Evolutionary conservation across 2,113 vertebrate genomes (phyloP).

Genomic region (Pipra filicauda): DNA sequence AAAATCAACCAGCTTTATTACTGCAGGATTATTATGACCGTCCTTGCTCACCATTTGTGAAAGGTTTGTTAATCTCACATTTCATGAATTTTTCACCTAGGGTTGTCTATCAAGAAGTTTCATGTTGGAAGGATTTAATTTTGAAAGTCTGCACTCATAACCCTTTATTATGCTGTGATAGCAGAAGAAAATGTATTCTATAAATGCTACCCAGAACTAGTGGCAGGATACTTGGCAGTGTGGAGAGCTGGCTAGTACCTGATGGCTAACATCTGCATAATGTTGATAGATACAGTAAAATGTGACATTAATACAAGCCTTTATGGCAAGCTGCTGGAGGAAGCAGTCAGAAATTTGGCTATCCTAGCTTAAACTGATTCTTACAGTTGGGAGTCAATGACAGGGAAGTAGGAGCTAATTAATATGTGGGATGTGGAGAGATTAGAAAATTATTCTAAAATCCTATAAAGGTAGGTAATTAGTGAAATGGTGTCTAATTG

Average conservation of each 20-base stretch:
- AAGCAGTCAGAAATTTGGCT: background rate
- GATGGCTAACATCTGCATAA: background rate
- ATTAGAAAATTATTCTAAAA: conserved; percentile 16
- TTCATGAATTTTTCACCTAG: background rate
- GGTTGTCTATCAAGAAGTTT: background rate
- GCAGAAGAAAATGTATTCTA: background rate
- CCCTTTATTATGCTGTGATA: background rate
- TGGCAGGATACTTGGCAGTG: background rate
- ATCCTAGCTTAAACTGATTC: background rate
- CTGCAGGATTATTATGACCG: background rate
- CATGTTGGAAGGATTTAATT: background rate
- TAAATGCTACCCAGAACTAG: background rate
- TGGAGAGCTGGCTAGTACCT: background rate
- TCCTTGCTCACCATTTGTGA: background rate
- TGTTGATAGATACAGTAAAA: background rate
- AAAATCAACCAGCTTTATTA: background rate
- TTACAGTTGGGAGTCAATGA: background rate
- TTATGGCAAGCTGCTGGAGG: background rate
- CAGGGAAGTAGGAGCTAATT: background rate
- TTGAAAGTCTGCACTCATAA: background rate
- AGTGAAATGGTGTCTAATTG: background rate
- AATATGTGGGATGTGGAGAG: background rate
- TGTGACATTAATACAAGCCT: background rate
- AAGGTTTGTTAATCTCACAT: background rate
- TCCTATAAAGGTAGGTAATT: background rate